Percentiles rank a stretch among this genome's conserved stretches.
Evolutionary conservation across 2,888 invertebrate genomes (phyloP).

Genomic region (Reticulitermes lucifugus): DNA sequence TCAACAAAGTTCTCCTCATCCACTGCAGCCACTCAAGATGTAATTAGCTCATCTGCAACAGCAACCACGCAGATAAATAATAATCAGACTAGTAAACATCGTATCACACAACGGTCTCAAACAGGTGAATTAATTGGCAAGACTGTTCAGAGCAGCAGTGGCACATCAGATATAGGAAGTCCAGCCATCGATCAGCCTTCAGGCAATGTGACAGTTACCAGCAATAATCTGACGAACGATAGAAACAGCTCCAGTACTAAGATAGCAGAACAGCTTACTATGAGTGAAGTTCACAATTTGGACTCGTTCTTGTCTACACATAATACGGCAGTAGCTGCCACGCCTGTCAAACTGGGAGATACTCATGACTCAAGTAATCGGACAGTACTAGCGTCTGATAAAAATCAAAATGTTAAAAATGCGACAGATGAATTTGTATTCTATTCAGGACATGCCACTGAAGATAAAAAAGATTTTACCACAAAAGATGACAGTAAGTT

Average conservation of each 20-base stretch:
- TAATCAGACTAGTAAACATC: background rate
- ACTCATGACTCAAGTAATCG: conserved; percentile 53
- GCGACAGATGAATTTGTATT: conserved; percentile 65
- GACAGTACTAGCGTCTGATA: conserved; percentile 55
- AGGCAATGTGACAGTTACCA: background rate
- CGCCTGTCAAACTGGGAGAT: conserved; percentile 56
- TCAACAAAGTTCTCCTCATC: background rate
- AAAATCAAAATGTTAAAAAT: conserved; percentile 59
- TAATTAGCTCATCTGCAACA: background rate
- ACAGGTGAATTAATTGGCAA: conserved; percentile 25
- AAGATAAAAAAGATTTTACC: conserved; percentile 9
- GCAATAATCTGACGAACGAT: background rate
- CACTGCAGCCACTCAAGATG: background rate
- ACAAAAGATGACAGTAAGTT: conserved; percentile 9
- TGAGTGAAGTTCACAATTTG: conserved; percentile 74
- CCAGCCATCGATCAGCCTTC: background rate
- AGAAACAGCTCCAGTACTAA: conserved; percentile 1
- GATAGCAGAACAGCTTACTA: conserved; percentile 71
- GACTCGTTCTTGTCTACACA: conserved; percentile 58
- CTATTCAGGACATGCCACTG: conserved; percentile 52
- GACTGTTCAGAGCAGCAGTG: background rate
- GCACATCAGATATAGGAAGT: background rate
- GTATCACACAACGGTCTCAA: conserved; percentile 38
- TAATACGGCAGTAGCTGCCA: conserved; percentile 49
- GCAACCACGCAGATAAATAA: background rate